phyloP scores from a whole-genome alignment of 2,113 vertebrate species.

The Elaphurus davidianus region DNA sequence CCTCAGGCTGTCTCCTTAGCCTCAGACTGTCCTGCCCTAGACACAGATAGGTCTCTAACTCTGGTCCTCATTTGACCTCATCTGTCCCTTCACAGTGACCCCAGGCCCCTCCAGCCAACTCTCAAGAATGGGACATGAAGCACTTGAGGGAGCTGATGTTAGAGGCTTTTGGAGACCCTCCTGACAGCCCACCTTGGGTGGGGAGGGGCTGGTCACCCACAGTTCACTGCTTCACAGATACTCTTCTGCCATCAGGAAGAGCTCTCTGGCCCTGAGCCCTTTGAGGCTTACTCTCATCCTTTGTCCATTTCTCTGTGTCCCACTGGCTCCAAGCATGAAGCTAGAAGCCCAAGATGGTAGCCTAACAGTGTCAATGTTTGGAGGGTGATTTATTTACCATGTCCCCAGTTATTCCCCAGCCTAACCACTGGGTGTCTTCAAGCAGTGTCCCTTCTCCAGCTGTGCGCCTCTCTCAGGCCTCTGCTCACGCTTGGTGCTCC shows the following conservation, averaged over 20 bases:
- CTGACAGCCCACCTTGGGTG: not conserved
- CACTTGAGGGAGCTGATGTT: not conserved
- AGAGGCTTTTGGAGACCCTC: not conserved
- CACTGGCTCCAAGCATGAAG: not conserved
- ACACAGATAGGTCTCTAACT: not conserved
- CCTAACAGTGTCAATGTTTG: not conserved
- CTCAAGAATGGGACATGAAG: not conserved
- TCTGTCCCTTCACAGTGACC: not conserved
- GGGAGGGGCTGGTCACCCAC: not conserved
- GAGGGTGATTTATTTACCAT: not conserved
- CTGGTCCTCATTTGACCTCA: not conserved
- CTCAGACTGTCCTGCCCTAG: not conserved
- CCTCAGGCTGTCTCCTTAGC: not conserved
- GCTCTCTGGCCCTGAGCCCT: not conserved
- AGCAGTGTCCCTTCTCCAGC: not conserved
- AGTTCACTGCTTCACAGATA: not conserved
- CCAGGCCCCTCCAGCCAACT: not conserved
- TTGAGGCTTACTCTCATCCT: not conserved
- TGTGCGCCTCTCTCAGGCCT: not conserved
- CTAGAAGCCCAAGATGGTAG: not conserved
- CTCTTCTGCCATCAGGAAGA: not conserved
- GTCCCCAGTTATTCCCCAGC: not conserved
- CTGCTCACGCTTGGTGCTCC: not conserved
- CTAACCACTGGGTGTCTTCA: not conserved
- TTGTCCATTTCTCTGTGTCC: not conserved